Evolutionary conservation across 2,888 invertebrate genomes (phyloP).

Genomic region (Scrobipalpa atriplicella): DNA sequence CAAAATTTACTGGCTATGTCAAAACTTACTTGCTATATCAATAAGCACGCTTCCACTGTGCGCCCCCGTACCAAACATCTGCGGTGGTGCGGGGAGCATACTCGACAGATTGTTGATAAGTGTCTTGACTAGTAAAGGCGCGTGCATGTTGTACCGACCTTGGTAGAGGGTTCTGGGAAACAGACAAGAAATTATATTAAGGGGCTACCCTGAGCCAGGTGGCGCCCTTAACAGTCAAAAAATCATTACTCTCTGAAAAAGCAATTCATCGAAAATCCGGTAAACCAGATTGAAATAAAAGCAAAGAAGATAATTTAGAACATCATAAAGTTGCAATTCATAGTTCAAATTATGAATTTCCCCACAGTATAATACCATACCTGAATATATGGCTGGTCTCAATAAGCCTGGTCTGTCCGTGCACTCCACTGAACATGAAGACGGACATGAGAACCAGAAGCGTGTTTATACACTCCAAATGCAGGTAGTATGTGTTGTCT

Average conservation of each 20-base stretch:
- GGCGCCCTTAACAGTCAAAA: too few relatives aligned
- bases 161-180: conserved; percentile 83
- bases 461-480: conserved; percentile 94
- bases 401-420: conserved; percentile 73
- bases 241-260: too few relatives aligned
- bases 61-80: conserved; percentile 84
- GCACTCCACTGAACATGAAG: conserved; percentile 90
- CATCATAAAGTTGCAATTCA: too few relatives aligned
- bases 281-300: too few relatives aligned
- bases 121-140: conserved; percentile 90
- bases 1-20: conserved; percentile 83
- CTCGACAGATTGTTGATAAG: conserved; percentile 89
- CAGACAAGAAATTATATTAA: background rate
- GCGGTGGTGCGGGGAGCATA: conserved; percentile 86
- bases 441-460: conserved; percentile 94
- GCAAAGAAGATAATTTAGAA: too few relatives aligned
- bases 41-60: conserved; percentile 91
- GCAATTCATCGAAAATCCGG: too few relatives aligned
- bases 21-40: conserved; percentile 84
- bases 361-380: conserved; percentile 48
- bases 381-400: conserved; percentile 88
- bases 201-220: too few relatives aligned
- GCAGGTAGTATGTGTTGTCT: conserved; percentile 92
- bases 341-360: too few relatives aligned
- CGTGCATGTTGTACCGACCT: conserved; percentile 88